These are phyloP conservation scores for Drosophila merina DNA, from an alignment of 2,888 invertebrate species.

Conservation along the genomic window DNA sequence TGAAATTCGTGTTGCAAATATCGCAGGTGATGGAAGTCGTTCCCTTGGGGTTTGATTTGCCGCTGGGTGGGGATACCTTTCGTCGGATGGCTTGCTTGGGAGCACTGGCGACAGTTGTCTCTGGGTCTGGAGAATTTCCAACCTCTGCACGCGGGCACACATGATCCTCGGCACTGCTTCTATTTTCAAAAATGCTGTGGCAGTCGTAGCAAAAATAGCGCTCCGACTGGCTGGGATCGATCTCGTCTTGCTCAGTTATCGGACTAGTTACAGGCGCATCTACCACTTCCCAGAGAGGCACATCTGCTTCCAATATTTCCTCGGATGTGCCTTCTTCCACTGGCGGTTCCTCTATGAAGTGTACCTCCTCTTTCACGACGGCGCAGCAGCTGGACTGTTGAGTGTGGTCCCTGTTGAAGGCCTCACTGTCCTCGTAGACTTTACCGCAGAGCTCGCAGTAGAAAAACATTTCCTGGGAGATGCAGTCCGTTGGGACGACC, in stretches of 20 bases:
- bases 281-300: constrained; percentile 61
- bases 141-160: constrained; percentile 54
- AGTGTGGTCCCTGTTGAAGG: constrained; percentile 46
- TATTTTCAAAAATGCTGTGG: constrained; percentile 70
- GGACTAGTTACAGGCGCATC: constrained; percentile 34
- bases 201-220: constrained; percentile 79
- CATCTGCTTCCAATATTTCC: constrained; percentile 28
- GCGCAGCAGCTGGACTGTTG: constrained; percentile 24
- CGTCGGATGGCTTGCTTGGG: not conserved
- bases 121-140: not conserved
- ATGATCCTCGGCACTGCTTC: constrained; percentile 73
- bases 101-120: not conserved
- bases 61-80: constrained; percentile 1
- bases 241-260: not conserved
- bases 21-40: constrained; percentile 84
- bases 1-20: constrained; percentile 88
- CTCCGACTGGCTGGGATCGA: constrained; percentile 44
- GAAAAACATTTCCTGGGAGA: constrained; percentile 37
- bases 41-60: not conserved
- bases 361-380: constrained; percentile 20
- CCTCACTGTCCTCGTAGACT: constrained; percentile 47
- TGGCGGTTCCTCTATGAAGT: constrained; percentile 44
- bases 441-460: constrained; percentile 54
- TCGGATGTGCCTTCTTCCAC: constrained; percentile 12
- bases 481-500: not conserved